Percentiles rank a stretch among this genome's conserved stretches.
phyloP scores from a whole-genome alignment of 2,113 vertebrate genomes.

The Phrynosoma platyrhinos region DNA sequence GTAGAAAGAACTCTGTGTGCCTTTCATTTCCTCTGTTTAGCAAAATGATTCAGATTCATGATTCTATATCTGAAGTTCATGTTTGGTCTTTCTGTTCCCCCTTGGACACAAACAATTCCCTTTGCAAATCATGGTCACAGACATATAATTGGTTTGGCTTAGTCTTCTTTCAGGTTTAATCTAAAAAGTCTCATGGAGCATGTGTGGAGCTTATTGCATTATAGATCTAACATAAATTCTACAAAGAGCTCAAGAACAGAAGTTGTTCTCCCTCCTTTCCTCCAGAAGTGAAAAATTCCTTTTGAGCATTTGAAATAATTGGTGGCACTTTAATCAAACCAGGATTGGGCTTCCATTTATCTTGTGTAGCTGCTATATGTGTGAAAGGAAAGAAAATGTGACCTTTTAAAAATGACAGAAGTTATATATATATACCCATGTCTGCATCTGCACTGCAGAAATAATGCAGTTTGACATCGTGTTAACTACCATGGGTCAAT shows the following conservation, averaged over 20 bases:
- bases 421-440: not conserved
- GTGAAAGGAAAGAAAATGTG: constrained; percentile 38
- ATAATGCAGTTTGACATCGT: too few species aligned
- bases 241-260: constrained; percentile 33
- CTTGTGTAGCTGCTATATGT: constrained; percentile 31
- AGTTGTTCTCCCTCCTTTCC: constrained; percentile 8
- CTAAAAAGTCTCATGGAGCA: constrained; percentile 68
- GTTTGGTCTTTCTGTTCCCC: constrained; percentile 15
- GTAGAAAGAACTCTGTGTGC: not conserved
- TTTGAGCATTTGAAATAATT: constrained; percentile 67
- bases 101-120: not conserved
- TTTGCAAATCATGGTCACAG: constrained; percentile 53
- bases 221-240: constrained; percentile 69
- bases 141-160: constrained; percentile 56
- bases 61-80: constrained; percentile 22
- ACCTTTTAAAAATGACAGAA: constrained; percentile 29
- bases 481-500: too few species aligned
- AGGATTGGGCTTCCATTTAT: constrained; percentile 63
- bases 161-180: constrained; percentile 65
- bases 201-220: constrained; percentile 50
- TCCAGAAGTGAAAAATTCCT: constrained; percentile 51
- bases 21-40: constrained; percentile 25
- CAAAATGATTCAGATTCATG: not conserved
- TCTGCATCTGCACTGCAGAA: too few species aligned
- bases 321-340: constrained; percentile 72